Conservation (phyloP, 2,888 invertebrate species). For the Oxytorus armatus region DNA sequence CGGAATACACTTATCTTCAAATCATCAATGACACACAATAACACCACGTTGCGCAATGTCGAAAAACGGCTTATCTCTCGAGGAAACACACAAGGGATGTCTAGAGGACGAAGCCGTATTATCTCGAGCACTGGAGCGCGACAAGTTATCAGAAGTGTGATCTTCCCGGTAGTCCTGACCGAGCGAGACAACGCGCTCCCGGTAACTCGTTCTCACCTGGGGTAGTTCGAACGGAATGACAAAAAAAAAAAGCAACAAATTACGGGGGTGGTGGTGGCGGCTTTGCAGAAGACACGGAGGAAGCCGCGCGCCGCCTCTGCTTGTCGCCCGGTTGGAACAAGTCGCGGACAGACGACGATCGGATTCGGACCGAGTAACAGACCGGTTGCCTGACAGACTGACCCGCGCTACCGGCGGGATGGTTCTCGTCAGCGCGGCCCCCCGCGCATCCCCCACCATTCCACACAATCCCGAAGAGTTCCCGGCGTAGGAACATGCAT, state of each 20-base stretch:
- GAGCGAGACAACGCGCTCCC: slow-evolving; percentile 10
- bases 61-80: slow-evolving; percentile 5
- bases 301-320: slow-evolving; percentile 71
- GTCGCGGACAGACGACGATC: slow-evolving; percentile 81
- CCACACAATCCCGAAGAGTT: slow-evolving; percentile 22
- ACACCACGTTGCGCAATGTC: slow-evolving; percentile 15
- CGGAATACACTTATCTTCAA: slow-evolving; percentile 10
- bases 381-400: slow-evolving; percentile 84
- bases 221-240: slow-evolving; percentile 27
- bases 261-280: slow-evolving; percentile 66
- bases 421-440: slow-evolving; percentile 81
- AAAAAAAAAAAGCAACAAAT: slow-evolving; percentile 19
- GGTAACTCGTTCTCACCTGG: slow-evolving; percentile 36
- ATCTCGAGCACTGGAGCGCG: slow-evolving; percentile 44
- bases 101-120: slow-evolving; percentile 27
- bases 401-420: slow-evolving; percentile 82
- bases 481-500: slow-evolving; percentile 35
- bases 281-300: slow-evolving; percentile 71
- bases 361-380: slow-evolving; percentile 77
- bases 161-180: slow-evolving; percentile 32
- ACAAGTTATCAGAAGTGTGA: slow-evolving; percentile 40
- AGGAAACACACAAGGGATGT: slow-evolving; percentile 5
- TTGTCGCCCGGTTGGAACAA: slow-evolving; percentile 64
- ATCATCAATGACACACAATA: slow-evolving; percentile 44
- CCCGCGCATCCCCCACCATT: slow-evolving; percentile 67